phyloP scores from a whole-genome alignment of 1,140 invertebrate species.

The Chrysoperla carnea region DNA sequence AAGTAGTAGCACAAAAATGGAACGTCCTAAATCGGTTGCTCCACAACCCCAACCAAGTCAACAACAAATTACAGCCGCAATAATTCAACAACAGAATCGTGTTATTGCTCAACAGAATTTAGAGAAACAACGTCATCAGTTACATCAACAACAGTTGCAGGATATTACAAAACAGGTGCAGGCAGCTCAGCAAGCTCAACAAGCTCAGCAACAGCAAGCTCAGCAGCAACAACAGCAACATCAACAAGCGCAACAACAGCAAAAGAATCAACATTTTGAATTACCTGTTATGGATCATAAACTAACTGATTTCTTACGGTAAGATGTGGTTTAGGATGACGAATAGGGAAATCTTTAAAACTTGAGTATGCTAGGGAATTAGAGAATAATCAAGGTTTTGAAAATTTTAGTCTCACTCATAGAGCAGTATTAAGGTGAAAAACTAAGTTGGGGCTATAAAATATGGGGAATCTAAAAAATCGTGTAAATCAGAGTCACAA shows the following conservation, averaged over 20 bases:
- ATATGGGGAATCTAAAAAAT: too few relatives aligned
- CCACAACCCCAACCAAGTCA: conserved; percentile 15
- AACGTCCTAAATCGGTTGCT: conserved; percentile 20
- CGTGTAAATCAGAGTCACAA: too few relatives aligned
- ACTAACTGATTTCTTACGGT: conserved; percentile 32
- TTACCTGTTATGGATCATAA: conserved; percentile 32
- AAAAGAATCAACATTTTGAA: conserved; percentile 21
- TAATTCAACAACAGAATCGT: conserved; percentile 35
- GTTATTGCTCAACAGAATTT: conserved; percentile 34
- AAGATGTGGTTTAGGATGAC: too few relatives aligned
- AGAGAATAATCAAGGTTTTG: too few relatives aligned
- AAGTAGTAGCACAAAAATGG: conserved; percentile 11
- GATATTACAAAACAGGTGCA: conserved; percentile 15
- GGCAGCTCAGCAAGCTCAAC: conserved; percentile 1
- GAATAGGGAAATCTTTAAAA: too few relatives aligned
- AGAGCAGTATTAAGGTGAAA: too few relatives aligned
- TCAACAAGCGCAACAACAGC: conserved; percentile 12
- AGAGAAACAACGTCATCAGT: conserved; percentile 31
- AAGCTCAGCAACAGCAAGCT: conserved; percentile 6
- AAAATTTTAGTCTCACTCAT: too few relatives aligned
- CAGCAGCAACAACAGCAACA: conserved; percentile 6
- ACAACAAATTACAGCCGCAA: conserved; percentile 28
- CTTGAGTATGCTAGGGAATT: too few relatives aligned
- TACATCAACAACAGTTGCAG: conserved; percentile 34
- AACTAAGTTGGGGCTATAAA: too few relatives aligned